Conservation (phyloP, 2,888 invertebrate species). For the Boloria selene region DNA sequence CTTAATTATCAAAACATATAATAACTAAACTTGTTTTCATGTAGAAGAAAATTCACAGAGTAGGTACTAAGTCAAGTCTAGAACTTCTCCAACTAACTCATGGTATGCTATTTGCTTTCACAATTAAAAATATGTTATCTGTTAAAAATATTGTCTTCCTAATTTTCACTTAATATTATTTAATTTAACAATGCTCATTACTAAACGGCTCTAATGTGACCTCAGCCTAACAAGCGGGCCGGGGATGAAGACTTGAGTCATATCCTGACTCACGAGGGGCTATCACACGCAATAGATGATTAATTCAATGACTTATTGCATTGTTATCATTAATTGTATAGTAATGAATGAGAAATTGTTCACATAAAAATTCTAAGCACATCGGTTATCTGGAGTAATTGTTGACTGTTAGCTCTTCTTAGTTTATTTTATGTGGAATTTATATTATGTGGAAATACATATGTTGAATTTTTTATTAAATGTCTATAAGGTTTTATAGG, state of each 20-base stretch:
- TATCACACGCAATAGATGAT: slow-evolving; percentile 51
- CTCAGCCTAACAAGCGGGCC: slow-evolving; percentile 34
- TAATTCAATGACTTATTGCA: slow-evolving; percentile 58
- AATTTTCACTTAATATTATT: background rate
- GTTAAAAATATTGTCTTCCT: background rate
- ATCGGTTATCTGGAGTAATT: slow-evolving; percentile 4
- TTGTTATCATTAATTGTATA: slow-evolving; percentile 37
- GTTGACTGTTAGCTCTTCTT: background rate
- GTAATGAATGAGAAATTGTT: slow-evolving; percentile 29
- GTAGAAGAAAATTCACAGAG: too few species aligned
- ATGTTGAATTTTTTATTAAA: background rate
- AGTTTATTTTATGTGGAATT: background rate
- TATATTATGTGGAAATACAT: background rate
- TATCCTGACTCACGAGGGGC: slow-evolving; percentile 57
- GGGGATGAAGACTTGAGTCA: slow-evolving; percentile 47
- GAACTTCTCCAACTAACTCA: too few species aligned
- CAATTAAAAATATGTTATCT: too few species aligned
- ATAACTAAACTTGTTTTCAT: too few species aligned
- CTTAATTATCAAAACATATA: too few species aligned
- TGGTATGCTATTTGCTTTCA: too few species aligned
- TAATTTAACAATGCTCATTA: background rate
- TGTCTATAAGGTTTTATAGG: too few species aligned
- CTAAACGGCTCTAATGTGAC: slow-evolving; percentile 2
- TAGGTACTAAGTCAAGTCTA: too few species aligned
- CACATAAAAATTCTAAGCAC: slow-evolving; percentile 25